These are phyloP conservation scores for Trichonephila clavipes DNA, from an alignment of 1,140 invertebrate species.

Conservation along the genomic window DNA sequence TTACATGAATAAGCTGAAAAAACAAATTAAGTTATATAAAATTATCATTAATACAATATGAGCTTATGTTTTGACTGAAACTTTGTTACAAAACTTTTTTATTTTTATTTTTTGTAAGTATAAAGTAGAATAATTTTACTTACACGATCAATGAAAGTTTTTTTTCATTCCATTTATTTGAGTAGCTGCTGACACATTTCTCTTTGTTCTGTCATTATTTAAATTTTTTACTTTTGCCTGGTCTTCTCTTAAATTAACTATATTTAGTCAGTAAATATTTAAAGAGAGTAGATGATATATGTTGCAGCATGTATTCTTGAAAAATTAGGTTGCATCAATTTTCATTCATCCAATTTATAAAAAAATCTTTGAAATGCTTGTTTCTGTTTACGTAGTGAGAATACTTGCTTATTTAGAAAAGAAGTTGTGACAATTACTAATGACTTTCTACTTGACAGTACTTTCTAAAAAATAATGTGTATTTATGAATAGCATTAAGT, in stretches of 20 bases:
- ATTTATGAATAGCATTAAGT: too few species aligned
- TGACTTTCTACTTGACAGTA: too few species aligned
- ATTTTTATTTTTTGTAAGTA: not conserved
- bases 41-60: not conserved
- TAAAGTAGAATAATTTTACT: not conserved
- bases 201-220: not conserved
- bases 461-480: too few species aligned
- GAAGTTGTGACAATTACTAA: too few species aligned
- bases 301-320: not conserved
- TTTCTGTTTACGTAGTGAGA: not conserved
- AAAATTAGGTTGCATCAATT: not conserved
- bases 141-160: not conserved
- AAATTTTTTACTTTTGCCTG: not conserved
- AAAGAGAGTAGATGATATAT: not conserved
- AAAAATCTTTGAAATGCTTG: not conserved
- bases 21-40: too few species aligned
- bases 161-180: not conserved
- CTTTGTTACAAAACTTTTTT: not conserved
- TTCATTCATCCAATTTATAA: not conserved
- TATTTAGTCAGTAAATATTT: not conserved
- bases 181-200: not conserved
- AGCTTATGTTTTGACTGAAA: not conserved
- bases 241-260: slow-evolving; percentile 15
- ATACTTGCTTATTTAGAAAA: not conserved
- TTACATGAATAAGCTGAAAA: too few species aligned